These are phyloP conservation scores for Perizoma flavofasciatum DNA, from an alignment of 2,888 invertebrate species.

Conservation along the genomic window DNA sequence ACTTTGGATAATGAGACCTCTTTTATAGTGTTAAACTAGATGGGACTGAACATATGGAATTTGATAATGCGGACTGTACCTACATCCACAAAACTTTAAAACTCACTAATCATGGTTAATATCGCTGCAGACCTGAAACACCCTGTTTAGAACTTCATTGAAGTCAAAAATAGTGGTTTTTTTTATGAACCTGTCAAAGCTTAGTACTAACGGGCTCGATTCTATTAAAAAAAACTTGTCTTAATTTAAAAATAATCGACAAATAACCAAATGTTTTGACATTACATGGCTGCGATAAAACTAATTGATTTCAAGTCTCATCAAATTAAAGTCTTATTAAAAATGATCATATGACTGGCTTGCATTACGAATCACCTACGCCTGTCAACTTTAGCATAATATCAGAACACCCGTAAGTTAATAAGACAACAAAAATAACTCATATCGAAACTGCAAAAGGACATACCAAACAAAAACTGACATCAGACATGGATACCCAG, in stretches of 20 bases:
- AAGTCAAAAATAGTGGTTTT: no score
- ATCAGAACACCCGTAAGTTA: constrained; percentile 52
- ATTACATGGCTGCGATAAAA: no score
- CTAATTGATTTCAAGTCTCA: constrained; percentile 10
- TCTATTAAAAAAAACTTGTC: no score
- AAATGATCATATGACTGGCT: constrained; percentile 6
- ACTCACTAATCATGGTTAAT: no score
- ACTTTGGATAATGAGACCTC: constrained; percentile 11
- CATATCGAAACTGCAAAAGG: constrained; percentile 55
- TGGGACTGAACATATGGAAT: no score
- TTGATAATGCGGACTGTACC: no score
- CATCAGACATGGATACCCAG: constrained; percentile 53
- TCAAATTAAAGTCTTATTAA: constrained; percentile 19
- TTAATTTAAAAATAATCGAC: no score
- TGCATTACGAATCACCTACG: constrained; percentile 28
- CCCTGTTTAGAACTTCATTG: no score
- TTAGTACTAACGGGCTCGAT: no score
- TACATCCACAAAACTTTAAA: no score
- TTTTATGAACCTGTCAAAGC: no score
- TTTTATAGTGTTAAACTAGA: neutral
- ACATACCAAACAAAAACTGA: constrained; percentile 31
- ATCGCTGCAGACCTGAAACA: no score
- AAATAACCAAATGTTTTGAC: constrained; percentile 14
- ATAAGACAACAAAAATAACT: constrained; percentile 69
- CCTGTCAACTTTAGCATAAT: constrained; percentile 36